These are phyloP conservation scores for Orussus abietinus DNA, from an alignment of 1,140 invertebrate species.

Conservation along the genomic window DNA sequence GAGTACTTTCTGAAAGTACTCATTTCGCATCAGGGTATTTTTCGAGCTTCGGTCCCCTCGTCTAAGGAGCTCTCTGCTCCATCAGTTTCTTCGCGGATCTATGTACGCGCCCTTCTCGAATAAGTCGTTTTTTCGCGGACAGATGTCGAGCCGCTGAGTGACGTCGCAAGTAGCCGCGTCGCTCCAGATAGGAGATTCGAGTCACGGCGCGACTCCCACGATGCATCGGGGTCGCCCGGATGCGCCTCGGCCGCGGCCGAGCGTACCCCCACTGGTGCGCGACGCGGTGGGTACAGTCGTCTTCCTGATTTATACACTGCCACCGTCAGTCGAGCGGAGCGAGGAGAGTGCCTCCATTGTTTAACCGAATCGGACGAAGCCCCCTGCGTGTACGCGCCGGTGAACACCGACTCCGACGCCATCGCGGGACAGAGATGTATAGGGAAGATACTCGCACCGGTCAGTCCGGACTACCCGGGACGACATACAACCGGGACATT, in stretches of 20 bases:
- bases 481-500: too few relatives aligned
- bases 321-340: slow-evolving; percentile 37
- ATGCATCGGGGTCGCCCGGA: slow-evolving; percentile 44
- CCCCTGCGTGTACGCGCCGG: slow-evolving; percentile 6
- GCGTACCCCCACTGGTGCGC: slow-evolving; percentile 27
- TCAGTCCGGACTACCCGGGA: too few relatives aligned
- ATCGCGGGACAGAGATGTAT: slow-evolving; percentile 17
- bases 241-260: slow-evolving; percentile 35
- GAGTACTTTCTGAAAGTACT: too few relatives aligned
- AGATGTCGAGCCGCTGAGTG: too few relatives aligned
- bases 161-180: too few relatives aligned
- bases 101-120: too few relatives aligned
- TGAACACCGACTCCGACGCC: slow-evolving; percentile 17
- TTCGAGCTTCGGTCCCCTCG: too few relatives aligned
- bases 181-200: slow-evolving; percentile 48
- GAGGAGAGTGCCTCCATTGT: slow-evolving; percentile 40
- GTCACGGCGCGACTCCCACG: slow-evolving; percentile 48
- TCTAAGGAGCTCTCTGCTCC: too few relatives aligned
- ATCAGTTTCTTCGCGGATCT: too few relatives aligned
- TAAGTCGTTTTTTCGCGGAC: too few relatives aligned
- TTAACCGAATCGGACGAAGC: slow-evolving; percentile 39
- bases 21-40: too few relatives aligned
- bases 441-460: slow-evolving; percentile 11
- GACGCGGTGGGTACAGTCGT: slow-evolving; percentile 40
- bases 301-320: slow-evolving; percentile 51